Evolutionary conservation across 2,888 invertebrate genomes (phyloP).

Genomic region (Abscondita cerata): DNA sequence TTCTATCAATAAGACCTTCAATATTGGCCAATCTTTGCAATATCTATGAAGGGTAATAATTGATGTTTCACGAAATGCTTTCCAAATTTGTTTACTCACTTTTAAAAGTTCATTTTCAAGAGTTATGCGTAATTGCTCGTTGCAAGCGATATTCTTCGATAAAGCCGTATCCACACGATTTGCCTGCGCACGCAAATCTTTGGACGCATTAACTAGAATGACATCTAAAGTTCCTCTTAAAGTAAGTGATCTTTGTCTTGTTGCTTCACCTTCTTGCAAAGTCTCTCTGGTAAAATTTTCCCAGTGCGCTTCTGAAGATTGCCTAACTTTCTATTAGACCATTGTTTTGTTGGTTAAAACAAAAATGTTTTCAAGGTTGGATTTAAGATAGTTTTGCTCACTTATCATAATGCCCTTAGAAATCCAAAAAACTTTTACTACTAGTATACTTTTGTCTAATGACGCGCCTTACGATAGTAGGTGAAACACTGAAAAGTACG

Average conservation of each 20-base stretch:
- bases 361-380: too few relatives aligned
- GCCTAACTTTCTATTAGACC: too few relatives aligned
- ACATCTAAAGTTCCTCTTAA: slow-evolving; percentile 75
- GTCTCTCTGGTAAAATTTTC: slow-evolving; percentile 82
- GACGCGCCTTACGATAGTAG: too few relatives aligned
- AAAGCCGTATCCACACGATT: slow-evolving; percentile 81
- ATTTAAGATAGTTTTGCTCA: too few relatives aligned
- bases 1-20: slow-evolving; percentile 74
- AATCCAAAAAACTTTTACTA: too few relatives aligned
- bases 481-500: too few relatives aligned
- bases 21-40: slow-evolving; percentile 78
- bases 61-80: too few relatives aligned
- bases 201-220: slow-evolving; percentile 77
- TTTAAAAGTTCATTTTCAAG: slow-evolving; percentile 73
- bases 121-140: slow-evolving; percentile 74
- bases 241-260: slow-evolving; percentile 76
- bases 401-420: too few relatives aligned
- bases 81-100: too few relatives aligned
- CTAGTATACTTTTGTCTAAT: too few relatives aligned
- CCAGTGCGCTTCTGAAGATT: slow-evolving; percentile 86
- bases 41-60: too few relatives aligned
- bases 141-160: slow-evolving; percentile 76
- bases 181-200: slow-evolving; percentile 83
- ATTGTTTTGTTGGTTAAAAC: too few relatives aligned
- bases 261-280: slow-evolving; percentile 76